These are phyloP conservation scores for Stichodactyla helianthus DNA, from an alignment of 64 coral and sea anemone genomes.

Conservation along the genomic window DNA sequence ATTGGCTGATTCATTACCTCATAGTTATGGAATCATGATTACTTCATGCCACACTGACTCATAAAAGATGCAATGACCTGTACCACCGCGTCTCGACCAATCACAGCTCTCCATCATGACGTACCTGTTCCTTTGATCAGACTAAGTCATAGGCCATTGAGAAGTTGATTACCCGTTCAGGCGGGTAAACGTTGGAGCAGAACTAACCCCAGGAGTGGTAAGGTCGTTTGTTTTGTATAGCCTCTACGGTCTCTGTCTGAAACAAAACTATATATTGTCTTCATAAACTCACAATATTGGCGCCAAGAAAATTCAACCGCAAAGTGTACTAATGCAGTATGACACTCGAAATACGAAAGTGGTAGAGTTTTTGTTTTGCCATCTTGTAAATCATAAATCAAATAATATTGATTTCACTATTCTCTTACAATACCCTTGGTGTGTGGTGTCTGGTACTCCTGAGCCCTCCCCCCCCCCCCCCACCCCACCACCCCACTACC, in stretches of 20 bases:
- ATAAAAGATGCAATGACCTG: conserved; percentile 71
- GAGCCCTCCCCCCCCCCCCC: too few species aligned
- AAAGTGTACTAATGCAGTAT: background rate
- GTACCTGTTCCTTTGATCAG: conserved; percentile 25
- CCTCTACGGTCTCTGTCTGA: background rate
- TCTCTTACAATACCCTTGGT: too few species aligned
- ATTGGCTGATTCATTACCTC: conserved; percentile 88
- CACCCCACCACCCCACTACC: too few species aligned
- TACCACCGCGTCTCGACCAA: conserved; percentile 53
- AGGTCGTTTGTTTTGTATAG: background rate
- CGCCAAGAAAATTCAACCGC: background rate
- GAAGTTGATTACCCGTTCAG: background rate
- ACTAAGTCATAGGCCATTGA: conserved; percentile 43
- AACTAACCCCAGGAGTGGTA: background rate
- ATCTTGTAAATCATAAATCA: too few species aligned
- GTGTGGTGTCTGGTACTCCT: too few species aligned
- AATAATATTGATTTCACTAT: too few species aligned
- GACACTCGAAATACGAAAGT: background rate
- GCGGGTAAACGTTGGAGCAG: background rate
- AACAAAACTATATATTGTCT: background rate
- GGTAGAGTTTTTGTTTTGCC: background rate
- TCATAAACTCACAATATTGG: background rate
- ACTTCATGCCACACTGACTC: conserved; percentile 79
- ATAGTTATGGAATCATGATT: conserved; percentile 92
- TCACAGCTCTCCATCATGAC: conserved; percentile 14